Evolutionary conservation across 2,797 vertebrate species (phyloP).

Genomic region (Coccyzus lansbergi): DNA sequence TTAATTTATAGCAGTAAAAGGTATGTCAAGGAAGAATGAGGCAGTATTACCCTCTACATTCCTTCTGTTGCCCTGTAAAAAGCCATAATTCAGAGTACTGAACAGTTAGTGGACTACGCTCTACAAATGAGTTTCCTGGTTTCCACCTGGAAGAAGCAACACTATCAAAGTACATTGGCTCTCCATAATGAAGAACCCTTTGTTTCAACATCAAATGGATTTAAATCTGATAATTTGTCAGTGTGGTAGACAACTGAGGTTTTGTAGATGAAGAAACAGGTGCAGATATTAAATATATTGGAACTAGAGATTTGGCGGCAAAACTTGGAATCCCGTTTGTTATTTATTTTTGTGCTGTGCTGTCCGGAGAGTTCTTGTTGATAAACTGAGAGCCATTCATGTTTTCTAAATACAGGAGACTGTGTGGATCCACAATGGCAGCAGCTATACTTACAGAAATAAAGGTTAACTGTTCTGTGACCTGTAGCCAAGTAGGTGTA

Average conservation of each 20-base stretch:
- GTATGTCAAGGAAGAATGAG: not conserved
- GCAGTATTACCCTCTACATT: not conserved
- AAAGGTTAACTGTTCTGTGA: not conserved
- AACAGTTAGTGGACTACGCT: not conserved
- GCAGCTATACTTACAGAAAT: not conserved
- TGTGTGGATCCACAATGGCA: not conserved
- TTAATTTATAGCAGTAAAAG: constrained; percentile 9
- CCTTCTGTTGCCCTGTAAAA: not conserved
- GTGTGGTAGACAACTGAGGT: not conserved
- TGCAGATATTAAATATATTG: not conserved
- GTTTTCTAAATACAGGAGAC: not conserved
- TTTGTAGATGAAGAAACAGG: not conserved
- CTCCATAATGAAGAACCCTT: not conserved
- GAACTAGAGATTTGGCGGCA: not conserved
- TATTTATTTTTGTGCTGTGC: not conserved
- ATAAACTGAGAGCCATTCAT: not conserved
- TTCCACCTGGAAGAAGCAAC: not conserved
- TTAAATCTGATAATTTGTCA: not conserved
- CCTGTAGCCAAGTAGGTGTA: not conserved
- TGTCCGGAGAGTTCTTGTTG: not conserved
- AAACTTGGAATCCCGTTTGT: not conserved
- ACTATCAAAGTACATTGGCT: not conserved
- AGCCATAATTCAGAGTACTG: not conserved
- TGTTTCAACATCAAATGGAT: not conserved
- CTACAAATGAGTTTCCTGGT: not conserved